Conservation (phyloP, 92 coral and sea anemone species). For the Zoanthus sansibaricus region DNA sequence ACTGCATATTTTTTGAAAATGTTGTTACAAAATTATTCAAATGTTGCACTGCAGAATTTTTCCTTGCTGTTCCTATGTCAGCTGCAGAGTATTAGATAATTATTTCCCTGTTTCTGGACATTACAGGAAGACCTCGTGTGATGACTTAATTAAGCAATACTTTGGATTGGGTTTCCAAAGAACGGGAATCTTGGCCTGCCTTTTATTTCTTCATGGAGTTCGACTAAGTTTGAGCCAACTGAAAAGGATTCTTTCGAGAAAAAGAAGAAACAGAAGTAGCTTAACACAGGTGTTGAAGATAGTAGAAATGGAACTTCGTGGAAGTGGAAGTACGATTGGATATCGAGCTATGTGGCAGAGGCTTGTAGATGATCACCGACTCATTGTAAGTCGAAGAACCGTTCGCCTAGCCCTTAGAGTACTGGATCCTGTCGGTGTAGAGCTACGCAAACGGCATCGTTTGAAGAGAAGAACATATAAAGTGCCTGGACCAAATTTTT, state of each 20-base stretch:
- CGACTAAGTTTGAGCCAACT: constrained; percentile 44
- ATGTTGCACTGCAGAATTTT: background rate
- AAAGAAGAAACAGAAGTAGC: constrained; percentile 18
- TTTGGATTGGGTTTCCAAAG: constrained; percentile 41
- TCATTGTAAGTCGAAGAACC: constrained; percentile 31
- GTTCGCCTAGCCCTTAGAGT: constrained; percentile 43
- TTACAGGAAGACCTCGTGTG: constrained; percentile 23
- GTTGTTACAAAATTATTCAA: background rate
- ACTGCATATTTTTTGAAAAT: no score
- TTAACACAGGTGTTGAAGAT: constrained; percentile 27
- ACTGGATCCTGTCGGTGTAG: constrained; percentile 48
- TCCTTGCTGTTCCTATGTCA: constrained; percentile 36
- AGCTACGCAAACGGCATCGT: constrained; percentile 37
- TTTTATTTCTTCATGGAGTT: constrained; percentile 23
- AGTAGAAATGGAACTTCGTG: constrained; percentile 41
- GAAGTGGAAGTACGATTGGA: constrained; percentile 49
- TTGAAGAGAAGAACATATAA: constrained; percentile 3
- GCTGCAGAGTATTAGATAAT: constrained; percentile 7
- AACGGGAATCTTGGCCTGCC: constrained; percentile 44
- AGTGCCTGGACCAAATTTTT: constrained; percentile 2
- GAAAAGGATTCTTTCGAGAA: constrained; percentile 40
- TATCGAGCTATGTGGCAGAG: constrained; percentile 54
- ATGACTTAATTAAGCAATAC: constrained; percentile 39
- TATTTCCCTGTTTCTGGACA: constrained; percentile 27
- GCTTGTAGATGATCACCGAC: constrained; percentile 26